Evolutionary conservation across 2,797 vertebrate genomes (phyloP).

Genomic region (Hipposideros larvatus): DNA sequence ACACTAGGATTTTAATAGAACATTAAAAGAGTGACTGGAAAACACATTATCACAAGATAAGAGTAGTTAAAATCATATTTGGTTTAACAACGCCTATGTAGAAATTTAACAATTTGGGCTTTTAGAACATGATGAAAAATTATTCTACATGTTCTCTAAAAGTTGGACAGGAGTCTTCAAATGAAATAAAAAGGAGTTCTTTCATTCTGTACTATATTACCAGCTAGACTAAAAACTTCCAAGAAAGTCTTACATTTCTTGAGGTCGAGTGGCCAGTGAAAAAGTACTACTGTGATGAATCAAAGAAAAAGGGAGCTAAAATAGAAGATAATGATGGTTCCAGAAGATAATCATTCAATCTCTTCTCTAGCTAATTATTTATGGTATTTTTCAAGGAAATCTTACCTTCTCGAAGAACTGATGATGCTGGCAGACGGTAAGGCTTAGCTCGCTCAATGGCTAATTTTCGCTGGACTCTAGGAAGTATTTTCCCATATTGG

Average conservation of each 20-base stretch:
- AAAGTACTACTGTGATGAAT: background rate
- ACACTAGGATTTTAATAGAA: slow-evolving; percentile 21
- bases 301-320: background rate
- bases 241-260: background rate
- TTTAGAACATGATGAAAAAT: background rate
- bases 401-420: slow-evolving; percentile 92
- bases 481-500: slow-evolving; percentile 94
- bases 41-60: background rate
- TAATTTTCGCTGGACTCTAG: slow-evolving; percentile 94
- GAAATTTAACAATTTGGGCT: background rate
- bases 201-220: background rate
- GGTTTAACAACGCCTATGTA: background rate
- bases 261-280: background rate
- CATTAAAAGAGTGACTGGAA: background rate
- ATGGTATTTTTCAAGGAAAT: background rate
- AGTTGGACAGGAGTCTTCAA: background rate
- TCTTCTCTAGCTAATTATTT: background rate
- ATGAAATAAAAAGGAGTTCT: background rate
- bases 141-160: background rate
- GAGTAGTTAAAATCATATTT: background rate
- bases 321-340: background rate
- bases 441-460: slow-evolving; percentile 93
- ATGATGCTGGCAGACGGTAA: slow-evolving; percentile 89
- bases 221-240: background rate
- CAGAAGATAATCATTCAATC: background rate